Evolutionary conservation across 2,113 vertebrate genomes (phyloP).

Genomic region (Gavialis gangeticus): DNA sequence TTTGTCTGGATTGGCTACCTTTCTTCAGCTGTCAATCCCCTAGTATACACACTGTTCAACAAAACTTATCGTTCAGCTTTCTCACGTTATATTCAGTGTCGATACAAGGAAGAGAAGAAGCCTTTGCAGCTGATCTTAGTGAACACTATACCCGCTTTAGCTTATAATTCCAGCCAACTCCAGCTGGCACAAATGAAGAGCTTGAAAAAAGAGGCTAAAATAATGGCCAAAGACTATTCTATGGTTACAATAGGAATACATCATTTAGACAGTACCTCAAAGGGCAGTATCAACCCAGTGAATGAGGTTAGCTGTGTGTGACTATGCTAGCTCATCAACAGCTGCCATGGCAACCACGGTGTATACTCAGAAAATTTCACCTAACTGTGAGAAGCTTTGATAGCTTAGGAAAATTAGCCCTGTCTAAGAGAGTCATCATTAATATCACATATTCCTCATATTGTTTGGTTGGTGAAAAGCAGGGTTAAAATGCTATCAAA

Average conservation of each 20-base stretch:
- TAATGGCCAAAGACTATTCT: slow-evolving; percentile 74
- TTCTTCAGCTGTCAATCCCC: slow-evolving; percentile 94
- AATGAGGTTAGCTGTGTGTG: slow-evolving; percentile 86
- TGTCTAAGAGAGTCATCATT: slow-evolving; percentile 31
- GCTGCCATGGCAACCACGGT: slow-evolving; percentile 62
- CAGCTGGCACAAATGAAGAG: slow-evolving; percentile 78
- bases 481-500: slow-evolving; percentile 68
- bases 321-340: slow-evolving; percentile 4
- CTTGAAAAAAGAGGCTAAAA: slow-evolving; percentile 78
- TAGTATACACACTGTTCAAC: slow-evolving; percentile 95
- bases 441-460: slow-evolving; percentile 32
- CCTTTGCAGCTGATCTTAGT: slow-evolving; percentile 93
- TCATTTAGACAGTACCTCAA: slow-evolving; percentile 64
- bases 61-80: slow-evolving; percentile 95
- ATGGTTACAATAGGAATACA: slow-evolving; percentile 72
- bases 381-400: slow-evolving; percentile 7
- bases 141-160: slow-evolving; percentile 93
- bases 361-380: background rate
- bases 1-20: slow-evolving; percentile 98
- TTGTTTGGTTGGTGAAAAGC: slow-evolving; percentile 64
- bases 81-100: slow-evolving; percentile 91
- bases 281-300: slow-evolving; percentile 33
- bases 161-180: slow-evolving; percentile 88
- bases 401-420: slow-evolving; percentile 44
- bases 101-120: slow-evolving; percentile 90